Conservation (phyloP, 2,888 invertebrate species). For the Schizotus pectinicornis region DNA sequence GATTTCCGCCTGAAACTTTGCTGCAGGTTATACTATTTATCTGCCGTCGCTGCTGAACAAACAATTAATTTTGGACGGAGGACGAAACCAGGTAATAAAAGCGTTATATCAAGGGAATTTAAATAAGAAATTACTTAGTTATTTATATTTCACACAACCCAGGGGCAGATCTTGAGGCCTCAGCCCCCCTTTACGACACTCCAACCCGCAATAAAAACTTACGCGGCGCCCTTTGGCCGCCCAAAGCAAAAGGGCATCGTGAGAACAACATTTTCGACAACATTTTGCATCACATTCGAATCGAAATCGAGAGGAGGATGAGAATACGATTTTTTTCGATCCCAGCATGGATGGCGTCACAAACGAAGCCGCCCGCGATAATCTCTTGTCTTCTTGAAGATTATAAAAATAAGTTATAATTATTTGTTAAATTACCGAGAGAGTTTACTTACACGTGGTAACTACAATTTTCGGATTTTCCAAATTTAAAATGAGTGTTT, state of each 20-base stretch:
- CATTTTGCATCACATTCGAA: no score
- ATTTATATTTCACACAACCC: slow-evolving; percentile 31
- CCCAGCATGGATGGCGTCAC: background rate
- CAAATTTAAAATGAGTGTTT: slow-evolving; percentile 39
- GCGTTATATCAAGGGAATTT: slow-evolving; percentile 13
- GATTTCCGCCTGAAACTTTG: background rate
- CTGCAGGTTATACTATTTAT: background rate
- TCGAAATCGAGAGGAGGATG: no score
- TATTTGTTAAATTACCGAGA: background rate
- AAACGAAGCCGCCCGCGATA: background rate
- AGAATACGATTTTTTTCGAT: no score
- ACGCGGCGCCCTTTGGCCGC: no score
- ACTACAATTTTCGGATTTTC: no score
- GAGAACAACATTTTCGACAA: no score
- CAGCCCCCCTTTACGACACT: no score
- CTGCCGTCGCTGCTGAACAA: slow-evolving; percentile 7
- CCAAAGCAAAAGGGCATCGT: no score
- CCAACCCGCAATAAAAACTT: no score
- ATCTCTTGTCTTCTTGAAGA: background rate
- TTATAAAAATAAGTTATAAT: background rate
- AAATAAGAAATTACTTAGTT: slow-evolving; percentile 24
- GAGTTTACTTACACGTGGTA: slow-evolving; percentile 1
- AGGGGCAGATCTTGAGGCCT: background rate
- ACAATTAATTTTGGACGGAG: slow-evolving; percentile 10
- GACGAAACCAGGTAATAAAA: slow-evolving; percentile 25